Base-by-base conservation (phyloP, 2,797 vertebrate genomes). In the Trachops cirrhosus region DNA sequence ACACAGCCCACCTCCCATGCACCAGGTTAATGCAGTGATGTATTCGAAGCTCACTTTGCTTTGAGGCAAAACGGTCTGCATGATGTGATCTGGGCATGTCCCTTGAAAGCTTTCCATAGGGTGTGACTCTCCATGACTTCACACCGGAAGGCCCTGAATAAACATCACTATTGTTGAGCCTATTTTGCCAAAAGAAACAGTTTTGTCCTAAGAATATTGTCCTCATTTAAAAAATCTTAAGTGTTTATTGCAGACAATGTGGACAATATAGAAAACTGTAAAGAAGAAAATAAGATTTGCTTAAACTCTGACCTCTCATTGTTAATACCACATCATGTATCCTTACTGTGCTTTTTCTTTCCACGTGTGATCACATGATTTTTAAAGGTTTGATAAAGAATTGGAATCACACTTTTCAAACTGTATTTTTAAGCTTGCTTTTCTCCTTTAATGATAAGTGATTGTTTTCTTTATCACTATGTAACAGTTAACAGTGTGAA, bases 191-290 rank as follows among this genome's bases (percentile, higher is more conserved):
- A 77, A 95, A 96, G 26, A 92, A 92, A 79, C 18, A 6, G 5
- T 94, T 71, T 86, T 84, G 26, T 70, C 32, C 89, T 54, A 93
- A 77, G 34, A 89, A 70, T n/a, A 10, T 80, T 96, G 89, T 86
- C n/a, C 67, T 88, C 80, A 89, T 70, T 96, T 79, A 75, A 89
- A 46, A 89, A 84, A 21, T 54, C 41, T 18, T 50, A 84, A 32
- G 18, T 89, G 6, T 48, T 82, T 90, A 86, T 94, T 94, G 90
- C 7, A 78, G 46, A 86, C 96, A 93, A 82, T 32, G 9, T 64
- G 32, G 62, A 64, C 57, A 59, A 64, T 80, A 34, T 29, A 84
- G 59, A 90, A 88, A 92, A 68, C 54, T 68, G 68, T 78, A 57
- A 52, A 52, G 73, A 93, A 87, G 64, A 32, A 78, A 87, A 48